These are phyloP conservation scores for Sisor rabdophorus DNA, from an alignment of 2,113 vertebrate species.

Conservation along the genomic window DNA sequence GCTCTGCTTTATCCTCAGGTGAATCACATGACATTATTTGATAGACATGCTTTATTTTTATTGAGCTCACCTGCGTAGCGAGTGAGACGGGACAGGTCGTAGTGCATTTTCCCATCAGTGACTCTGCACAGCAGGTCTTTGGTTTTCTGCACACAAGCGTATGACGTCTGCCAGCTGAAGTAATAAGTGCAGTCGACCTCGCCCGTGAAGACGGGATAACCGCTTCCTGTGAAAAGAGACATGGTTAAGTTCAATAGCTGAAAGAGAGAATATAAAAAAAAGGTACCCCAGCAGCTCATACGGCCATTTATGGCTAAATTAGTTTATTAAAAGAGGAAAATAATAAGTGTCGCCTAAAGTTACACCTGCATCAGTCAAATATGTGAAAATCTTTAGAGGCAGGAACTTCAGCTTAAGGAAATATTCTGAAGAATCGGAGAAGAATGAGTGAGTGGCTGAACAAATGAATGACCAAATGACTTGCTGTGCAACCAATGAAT, in stretches of 20 bases:
- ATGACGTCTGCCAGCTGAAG: conserved; percentile 86
- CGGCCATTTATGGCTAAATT: background rate
- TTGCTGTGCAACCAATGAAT: too few relatives aligned
- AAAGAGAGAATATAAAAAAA: background rate
- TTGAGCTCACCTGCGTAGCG: conserved; percentile 77
- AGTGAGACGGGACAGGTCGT: conserved; percentile 82
- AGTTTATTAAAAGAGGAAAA: background rate
- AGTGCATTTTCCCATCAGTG: conserved; percentile 72
- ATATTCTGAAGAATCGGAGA: too few relatives aligned
- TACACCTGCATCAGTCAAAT: background rate
- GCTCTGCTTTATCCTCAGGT: too few relatives aligned
- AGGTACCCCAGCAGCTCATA: background rate
- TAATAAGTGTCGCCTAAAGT: background rate
- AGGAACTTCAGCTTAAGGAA: background rate
- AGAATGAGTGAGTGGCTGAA: too few relatives aligned
- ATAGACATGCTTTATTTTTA: too few relatives aligned
- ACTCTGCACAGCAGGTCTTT: conserved; percentile 82
- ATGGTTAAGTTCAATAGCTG: background rate
- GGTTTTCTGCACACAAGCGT: conserved; percentile 84
- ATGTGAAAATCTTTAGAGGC: background rate
- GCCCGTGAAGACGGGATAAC: conserved; percentile 77
- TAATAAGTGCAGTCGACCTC: conserved; percentile 94
- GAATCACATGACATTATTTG: too few relatives aligned
- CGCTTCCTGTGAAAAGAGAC: conserved; percentile 61
- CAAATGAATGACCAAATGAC: too few relatives aligned